Base-by-base conservation (phyloP, 2,888 invertebrate genomes). In the Eupithecia subumbrata region DNA sequence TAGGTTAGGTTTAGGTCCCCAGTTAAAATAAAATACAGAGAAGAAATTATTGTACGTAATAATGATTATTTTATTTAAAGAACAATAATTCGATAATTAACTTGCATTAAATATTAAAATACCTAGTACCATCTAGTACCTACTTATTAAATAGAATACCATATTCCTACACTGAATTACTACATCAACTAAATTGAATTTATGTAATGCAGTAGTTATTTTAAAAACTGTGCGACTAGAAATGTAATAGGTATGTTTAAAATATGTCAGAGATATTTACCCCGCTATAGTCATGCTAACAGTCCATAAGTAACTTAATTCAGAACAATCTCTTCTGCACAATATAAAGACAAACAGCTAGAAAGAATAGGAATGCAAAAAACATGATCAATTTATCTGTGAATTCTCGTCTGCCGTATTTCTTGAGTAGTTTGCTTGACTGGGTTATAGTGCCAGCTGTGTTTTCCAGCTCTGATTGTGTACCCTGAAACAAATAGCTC, bases 361-460 rank as follows among this genome's bases (percentile, higher is more conserved):
- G 93, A 89, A 98, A 98, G 92, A 99, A 98, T 7, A 96, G 95
- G 90, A 98, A 97, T 76, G 98, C 98, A 86, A 98, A 96, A 83
- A 97, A 96, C 87, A 98, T 96, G 12, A 99, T 95, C 75, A 99
- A 96, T 95, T 99, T 99, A 89, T 99, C 99, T 0, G 99, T 99
- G 80, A 98, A 97, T 93, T 99, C 99, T 56, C 99, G 95, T 73
- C 99, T 95, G 5, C 98, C 98, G 88, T 99, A 99, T 92, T 99
- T 99, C 74, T 98, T 98, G 67, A 99, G 93, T 12, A 99, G 95
- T 90, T 98, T 98, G 81, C 98, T 97, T 0, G 99, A 98, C 87
- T 98, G 98, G 40, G 97, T 96, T 82, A 99, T 98, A 37, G 97
- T 97, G 79, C 98, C 97, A 3, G 98, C 97, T 79, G 99, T 98